phyloP scores from a whole-genome alignment of 2,113 vertebrate genomes.

The Leptobrachium ailaonicum region DNA sequence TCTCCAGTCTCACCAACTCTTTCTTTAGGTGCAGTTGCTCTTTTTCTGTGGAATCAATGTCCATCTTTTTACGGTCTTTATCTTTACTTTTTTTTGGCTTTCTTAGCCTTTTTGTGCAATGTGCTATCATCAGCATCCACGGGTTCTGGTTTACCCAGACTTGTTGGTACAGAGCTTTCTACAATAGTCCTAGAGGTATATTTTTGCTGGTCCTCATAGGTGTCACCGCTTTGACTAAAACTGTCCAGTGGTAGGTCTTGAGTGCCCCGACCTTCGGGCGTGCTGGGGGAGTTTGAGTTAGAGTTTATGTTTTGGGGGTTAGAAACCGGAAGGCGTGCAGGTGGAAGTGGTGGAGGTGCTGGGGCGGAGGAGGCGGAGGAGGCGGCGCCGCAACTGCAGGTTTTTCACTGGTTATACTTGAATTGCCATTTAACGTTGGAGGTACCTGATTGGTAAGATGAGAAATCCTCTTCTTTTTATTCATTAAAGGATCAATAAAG shows the following conservation, averaged over 20 bases:
- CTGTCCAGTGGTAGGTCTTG: conserved; percentile 78
- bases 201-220: conserved; percentile 74
- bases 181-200: conserved; percentile 66
- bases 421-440: conserved; percentile 60
- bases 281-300: conserved; percentile 81
- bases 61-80: conserved; percentile 66
- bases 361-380: conserved; percentile 56
- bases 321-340: conserved; percentile 65
- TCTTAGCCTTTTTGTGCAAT: conserved; percentile 76
- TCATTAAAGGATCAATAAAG: conserved; percentile 76
- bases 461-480: conserved; percentile 82
- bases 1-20: conserved; percentile 51
- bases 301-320: conserved; percentile 72
- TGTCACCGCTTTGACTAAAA: conserved; percentile 67
- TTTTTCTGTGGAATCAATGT: conserved; percentile 42
- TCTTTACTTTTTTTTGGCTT: conserved; percentile 83
- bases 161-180: conserved; percentile 57
- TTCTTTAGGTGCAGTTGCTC: conserved; percentile 48
- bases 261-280: conserved; percentile 80
- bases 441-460: conserved; percentile 72
- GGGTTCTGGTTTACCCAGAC: conserved; percentile 46
- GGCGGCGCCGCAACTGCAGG: conserved; percentile 45
- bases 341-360: conserved; percentile 55
- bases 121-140: conserved; percentile 42
- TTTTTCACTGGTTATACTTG: conserved; percentile 62